Conservation (phyloP, 2,113 vertebrate genomes). For the Hucho hucho region DNA sequence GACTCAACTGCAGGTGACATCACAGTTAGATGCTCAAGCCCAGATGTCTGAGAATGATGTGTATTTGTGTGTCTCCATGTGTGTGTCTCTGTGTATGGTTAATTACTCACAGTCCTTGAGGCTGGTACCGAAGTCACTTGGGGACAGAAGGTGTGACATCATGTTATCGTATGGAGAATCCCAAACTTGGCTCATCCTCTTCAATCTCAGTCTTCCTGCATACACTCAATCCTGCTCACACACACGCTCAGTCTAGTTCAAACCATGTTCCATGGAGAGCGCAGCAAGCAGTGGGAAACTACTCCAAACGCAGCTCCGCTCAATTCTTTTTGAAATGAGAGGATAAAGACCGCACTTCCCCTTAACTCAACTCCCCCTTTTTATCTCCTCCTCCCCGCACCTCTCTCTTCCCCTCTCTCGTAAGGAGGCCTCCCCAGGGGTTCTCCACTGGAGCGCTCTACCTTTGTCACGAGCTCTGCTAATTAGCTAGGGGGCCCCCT, state of each 20-base stretch:
- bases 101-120: conserved; percentile 83
- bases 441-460: conserved; percentile 77
- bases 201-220: conserved; percentile 18
- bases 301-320: conserved; percentile 2
- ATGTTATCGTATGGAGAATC: conserved; percentile 43
- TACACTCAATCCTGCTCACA: background rate
- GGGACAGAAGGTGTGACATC: conserved; percentile 60
- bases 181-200: conserved; percentile 53
- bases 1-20: background rate
- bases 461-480: conserved; percentile 80
- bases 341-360: conserved; percentile 39
- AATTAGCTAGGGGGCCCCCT: conserved; percentile 78
- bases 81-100: background rate
- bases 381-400: conserved; percentile 51
- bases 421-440: conserved; percentile 67
- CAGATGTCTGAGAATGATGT: background rate
- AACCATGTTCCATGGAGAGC: conserved; percentile 7
- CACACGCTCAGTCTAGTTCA: background rate
- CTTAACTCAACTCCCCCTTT: conserved; percentile 38
- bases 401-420: conserved; percentile 52
- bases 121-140: conserved; percentile 69
- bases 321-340: conserved; percentile 15
- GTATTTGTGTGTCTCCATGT: background rate
- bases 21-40: background rate
- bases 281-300: background rate